Percentiles rank a stretch among this genome's conserved stretches.
These are phyloP conservation scores for Canis aureus DNA, from an alignment of 2,113 vertebrate genomes.

Conservation along the genomic window DNA sequence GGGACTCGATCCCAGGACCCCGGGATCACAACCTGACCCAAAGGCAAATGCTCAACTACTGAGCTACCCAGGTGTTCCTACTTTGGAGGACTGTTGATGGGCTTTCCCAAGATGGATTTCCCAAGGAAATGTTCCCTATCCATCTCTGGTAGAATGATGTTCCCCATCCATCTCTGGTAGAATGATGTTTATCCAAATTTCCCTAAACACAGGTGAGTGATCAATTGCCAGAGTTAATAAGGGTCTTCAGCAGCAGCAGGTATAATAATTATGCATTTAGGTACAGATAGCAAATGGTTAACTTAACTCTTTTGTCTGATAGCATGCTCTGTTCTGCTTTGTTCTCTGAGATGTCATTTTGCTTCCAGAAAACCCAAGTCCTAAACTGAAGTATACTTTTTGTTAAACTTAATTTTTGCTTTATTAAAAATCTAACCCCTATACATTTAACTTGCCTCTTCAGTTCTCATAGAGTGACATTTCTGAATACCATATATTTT, in stretches of 20 bases:
- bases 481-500: slow-evolving; percentile 26
- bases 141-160: not conserved
- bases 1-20: too few species aligned
- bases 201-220: not conserved
- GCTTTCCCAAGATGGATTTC: not conserved
- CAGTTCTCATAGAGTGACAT: not conserved
- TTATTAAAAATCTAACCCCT: slow-evolving; percentile 33
- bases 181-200: not conserved
- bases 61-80: not conserved
- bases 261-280: not conserved
- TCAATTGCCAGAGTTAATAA: not conserved
- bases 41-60: too few species aligned
- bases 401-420: slow-evolving; percentile 55
- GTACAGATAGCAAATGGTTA: not conserved
- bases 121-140: too few species aligned
- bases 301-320: not conserved
- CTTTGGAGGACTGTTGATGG: not conserved
- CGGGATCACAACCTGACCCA: too few species aligned
- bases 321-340: not conserved
- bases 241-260: not conserved
- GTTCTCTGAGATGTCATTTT: not conserved
- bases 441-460: not conserved
- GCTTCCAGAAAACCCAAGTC: slow-evolving; percentile 14
- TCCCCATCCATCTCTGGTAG: not conserved
- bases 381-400: not conserved